Evolutionary conservation across 2,888 invertebrate genomes (phyloP).

Genomic region (Zhuqinia jingwanae): DNA sequence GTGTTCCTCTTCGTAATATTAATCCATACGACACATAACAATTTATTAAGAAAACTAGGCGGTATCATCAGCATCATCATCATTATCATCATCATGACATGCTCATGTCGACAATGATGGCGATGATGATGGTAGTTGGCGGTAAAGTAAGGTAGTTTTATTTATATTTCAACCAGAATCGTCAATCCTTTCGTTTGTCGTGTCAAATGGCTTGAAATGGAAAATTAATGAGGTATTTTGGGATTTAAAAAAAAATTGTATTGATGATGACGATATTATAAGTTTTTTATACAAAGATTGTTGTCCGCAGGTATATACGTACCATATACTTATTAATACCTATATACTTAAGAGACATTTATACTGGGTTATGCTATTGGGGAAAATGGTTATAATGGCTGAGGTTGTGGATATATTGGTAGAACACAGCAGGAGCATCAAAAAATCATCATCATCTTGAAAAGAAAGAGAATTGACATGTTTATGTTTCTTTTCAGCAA

Average conservation of each 20-base stretch:
- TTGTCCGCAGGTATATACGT: neutral
- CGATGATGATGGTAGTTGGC: neutral
- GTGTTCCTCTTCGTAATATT: neutral
- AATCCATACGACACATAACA: neutral
- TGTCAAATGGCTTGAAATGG: conserved; percentile 21
- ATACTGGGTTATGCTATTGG: too few species aligned
- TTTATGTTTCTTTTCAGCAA: conserved; percentile 39
- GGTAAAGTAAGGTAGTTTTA: neutral
- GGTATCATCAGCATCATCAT: too few species aligned
- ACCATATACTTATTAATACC: neutral
- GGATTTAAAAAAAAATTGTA: neutral
- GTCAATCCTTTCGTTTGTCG: conserved; percentile 13
- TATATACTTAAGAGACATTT: too few species aligned
- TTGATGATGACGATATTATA: neutral
- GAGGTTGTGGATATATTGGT: too few species aligned
- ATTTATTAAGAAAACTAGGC: conserved; percentile 24
- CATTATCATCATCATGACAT: too few species aligned
- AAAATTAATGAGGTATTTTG: conserved; percentile 35
- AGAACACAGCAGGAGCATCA: too few species aligned
- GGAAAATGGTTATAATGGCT: too few species aligned
- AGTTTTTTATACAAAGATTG: neutral
- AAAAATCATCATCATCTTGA: neutral
- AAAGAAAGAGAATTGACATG: conserved; percentile 32
- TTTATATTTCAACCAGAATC: neutral
- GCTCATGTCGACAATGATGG: neutral